A percentile compares a stretch with the other conserved stretches of the same genome.
Conservation (phyloP, 30 jellyfish, hydroid and myxozoan genomes). For the Aurelia sp. region DNA sequence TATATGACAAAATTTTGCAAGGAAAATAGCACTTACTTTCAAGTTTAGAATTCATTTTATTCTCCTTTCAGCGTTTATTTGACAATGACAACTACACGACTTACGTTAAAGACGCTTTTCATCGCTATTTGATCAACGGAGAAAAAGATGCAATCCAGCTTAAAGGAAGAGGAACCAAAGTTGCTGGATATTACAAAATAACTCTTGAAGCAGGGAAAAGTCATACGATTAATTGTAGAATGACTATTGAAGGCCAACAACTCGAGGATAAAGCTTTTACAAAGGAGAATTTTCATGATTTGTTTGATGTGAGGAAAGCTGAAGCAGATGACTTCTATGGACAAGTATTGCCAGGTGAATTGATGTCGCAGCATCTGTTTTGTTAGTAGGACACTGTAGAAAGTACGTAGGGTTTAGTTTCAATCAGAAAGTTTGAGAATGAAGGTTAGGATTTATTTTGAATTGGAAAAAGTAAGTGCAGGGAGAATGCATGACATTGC, state of each 20-base stretch:
- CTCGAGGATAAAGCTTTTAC: conserved; percentile 39
- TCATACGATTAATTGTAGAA: conserved; percentile 58
- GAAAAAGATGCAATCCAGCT: conserved; percentile 87
- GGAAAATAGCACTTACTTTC: not conserved
- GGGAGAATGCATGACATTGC: too few relatives aligned
- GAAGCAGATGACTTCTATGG: conserved; percentile 89
- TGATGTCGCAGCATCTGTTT: not conserved
- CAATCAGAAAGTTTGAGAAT: too few relatives aligned
- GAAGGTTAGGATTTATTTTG: too few relatives aligned
- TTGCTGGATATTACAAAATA: conserved; percentile 79
- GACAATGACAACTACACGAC: conserved; percentile 70
- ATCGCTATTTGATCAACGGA: conserved; percentile 80
- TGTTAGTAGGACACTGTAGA: too few relatives aligned
- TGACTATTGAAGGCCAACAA: conserved; percentile 44
- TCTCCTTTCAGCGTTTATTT: conserved; percentile 53
- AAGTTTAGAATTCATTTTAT: not conserved
- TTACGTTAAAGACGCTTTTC: conserved; percentile 95
- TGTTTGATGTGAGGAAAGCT: conserved; percentile 51
- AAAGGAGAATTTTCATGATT: conserved; percentile 61
- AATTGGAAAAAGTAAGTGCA: too few relatives aligned
- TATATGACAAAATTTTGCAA: too few relatives aligned
- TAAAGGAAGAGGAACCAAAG: conserved; percentile 86
- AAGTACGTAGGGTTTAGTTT: too few relatives aligned
- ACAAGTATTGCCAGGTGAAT: conserved; percentile 78
- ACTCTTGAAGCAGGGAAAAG: conserved; percentile 70